Evolutionary conservation across 2,888 invertebrate species (phyloP).

Genomic region (Macropis europaea): DNA sequence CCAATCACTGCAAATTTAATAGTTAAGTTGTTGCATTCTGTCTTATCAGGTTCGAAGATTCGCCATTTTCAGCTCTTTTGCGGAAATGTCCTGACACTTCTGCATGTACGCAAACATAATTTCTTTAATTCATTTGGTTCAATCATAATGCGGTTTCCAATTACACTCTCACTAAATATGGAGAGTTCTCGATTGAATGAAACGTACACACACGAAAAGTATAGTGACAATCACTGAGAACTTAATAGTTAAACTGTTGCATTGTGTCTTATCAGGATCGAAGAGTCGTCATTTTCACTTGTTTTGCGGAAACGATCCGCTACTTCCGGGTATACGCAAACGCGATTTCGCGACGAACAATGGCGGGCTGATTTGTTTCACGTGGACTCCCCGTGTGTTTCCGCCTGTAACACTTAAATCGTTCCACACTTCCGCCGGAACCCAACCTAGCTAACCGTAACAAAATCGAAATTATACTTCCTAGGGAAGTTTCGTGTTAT

Average conservation of each 20-base stretch:
- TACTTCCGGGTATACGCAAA: slow-evolving; percentile 49
- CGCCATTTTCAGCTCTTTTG: slow-evolving; percentile 46
- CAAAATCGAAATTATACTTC: slow-evolving; percentile 33
- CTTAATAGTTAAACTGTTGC: not conserved
- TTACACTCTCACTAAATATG: not conserved
- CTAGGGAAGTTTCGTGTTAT: slow-evolving; percentile 3
- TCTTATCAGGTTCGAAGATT: slow-evolving; percentile 17
- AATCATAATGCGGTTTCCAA: slow-evolving; percentile 14
- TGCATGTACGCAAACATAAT: slow-evolving; percentile 45
- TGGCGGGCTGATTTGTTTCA: slow-evolving; percentile 56
- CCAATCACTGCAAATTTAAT: not conserved
- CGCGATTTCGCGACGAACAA: slow-evolving; percentile 61
- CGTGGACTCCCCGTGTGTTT: slow-evolving; percentile 48
- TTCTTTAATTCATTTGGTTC: slow-evolving; percentile 25
- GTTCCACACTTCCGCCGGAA: slow-evolving; percentile 69
- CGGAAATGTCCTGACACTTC: slow-evolving; percentile 56
- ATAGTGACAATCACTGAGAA: no score
- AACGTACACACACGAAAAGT: no score
- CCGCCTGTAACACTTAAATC: slow-evolving; percentile 64
- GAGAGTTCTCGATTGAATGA: not conserved
- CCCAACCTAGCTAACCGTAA: slow-evolving; percentile 56
- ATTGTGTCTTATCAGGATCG: slow-evolving; percentile 33
- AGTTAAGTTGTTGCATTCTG: slow-evolving; percentile 31
- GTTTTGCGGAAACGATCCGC: slow-evolving; percentile 52
- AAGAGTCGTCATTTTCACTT: slow-evolving; percentile 37